Base-by-base conservation (phyloP, 2,888 invertebrate species). In the Galerucella nymphaeae region DNA sequence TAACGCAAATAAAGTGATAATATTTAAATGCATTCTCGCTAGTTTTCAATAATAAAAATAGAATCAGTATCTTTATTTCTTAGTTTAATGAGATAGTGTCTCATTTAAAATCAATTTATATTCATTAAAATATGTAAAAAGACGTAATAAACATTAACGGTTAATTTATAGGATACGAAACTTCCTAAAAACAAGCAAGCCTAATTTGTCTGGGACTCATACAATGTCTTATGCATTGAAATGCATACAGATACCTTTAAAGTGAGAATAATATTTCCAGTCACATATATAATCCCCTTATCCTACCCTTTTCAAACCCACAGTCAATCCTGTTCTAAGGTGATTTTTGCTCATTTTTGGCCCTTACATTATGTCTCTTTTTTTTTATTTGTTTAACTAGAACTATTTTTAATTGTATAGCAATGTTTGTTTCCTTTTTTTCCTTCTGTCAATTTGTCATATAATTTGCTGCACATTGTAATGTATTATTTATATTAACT, bases 1-100 rank as follows among this genome's bases (percentile, higher is more conserved):
- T 53, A 53, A 53, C 53, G 48, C 53, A 18, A 53, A 53, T 53
- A 18, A 53, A 16, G 18, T 53, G 18, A 53, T 53, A 16, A 53
- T 53, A 18, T 53, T 53, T 2, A 53, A 53, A 53, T 53, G 18
- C 18, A 18, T 53, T 53, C 10, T 18, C 16, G 18, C 53, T 50
- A 50, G 8, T 50, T 16, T 50, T n/a, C 14, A 16, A 8, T 53
- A 10, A 16, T 16, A 53, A 16, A 53, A 50, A 18, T 38, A 38
- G 16, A 18, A 16, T 53, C 16, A 16, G 16, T 48, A 48, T 48
- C 48, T 13, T 48, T 48, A 48, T 48, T n/a, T 14, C 14, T 48
- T n/a, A 48, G 8, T 48, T n/a, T n/a, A n/a, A n/a, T 48, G 14
- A 48, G 14, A 48, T 14, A 48, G n/a, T 48, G 48, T 48, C 6